Evolutionary conservation across 2,113 vertebrate genomes (phyloP).

Genomic region (Hyperopisus bebe): DNA sequence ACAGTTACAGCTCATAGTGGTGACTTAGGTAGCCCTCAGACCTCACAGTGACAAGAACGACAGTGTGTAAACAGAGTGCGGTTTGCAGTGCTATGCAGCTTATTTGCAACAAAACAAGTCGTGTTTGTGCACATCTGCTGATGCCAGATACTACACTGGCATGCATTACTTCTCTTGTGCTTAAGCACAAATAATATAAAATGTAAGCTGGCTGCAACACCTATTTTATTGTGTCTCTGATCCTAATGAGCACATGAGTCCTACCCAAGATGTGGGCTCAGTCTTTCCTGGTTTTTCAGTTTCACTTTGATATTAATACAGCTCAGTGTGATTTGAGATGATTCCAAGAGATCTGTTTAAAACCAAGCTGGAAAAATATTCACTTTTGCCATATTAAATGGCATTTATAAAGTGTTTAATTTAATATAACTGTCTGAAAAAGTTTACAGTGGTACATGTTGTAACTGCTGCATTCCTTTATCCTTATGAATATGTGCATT

Average conservation of each 20-base stretch:
- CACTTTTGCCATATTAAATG: not conserved
- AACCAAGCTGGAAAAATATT: not conserved
- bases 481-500: not conserved
- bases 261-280: not conserved
- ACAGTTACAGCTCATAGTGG: not conserved
- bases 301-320: not conserved
- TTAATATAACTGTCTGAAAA: not conserved
- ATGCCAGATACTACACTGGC: not conserved
- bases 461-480: not conserved
- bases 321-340: not conserved
- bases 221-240: not conserved
- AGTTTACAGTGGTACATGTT: not conserved
- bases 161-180: not conserved
- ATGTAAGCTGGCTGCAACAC: not conserved
- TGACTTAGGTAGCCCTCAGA: not conserved
- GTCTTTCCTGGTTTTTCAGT: not conserved
- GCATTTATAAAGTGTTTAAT: not conserved
- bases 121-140: not conserved
- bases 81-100: not conserved
- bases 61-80: not conserved
- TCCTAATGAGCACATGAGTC: not conserved
- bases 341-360: not conserved
- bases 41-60: not conserved
- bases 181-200: not conserved
- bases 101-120: not conserved